phyloP scores from a whole-genome alignment of 2,888 invertebrate genomes.

The Lasioglossum villosulum region DNA sequence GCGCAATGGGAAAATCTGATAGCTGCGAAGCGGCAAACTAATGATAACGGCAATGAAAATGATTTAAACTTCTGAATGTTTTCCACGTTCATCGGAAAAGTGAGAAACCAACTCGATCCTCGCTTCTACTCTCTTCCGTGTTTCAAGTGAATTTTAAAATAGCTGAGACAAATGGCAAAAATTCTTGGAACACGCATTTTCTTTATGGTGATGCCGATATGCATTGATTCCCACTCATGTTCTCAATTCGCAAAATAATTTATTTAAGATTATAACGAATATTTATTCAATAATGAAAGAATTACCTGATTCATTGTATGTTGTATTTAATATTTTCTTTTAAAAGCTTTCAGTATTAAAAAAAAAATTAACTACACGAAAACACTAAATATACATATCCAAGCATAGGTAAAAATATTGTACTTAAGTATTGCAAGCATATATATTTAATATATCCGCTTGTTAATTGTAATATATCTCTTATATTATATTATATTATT shows the following conservation, averaged over 20 bases:
- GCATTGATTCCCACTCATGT: constrained; percentile 34
- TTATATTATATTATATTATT: constrained; percentile 26
- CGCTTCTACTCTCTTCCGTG: constrained; percentile 30
- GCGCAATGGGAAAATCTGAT: constrained; percentile 94
- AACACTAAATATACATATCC: constrained; percentile 26
- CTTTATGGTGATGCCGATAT: constrained; percentile 15
- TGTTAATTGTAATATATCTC: constrained; percentile 53
- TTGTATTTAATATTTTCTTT: constrained; percentile 45
- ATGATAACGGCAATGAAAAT: constrained; percentile 76
- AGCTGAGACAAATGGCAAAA: constrained; percentile 10
- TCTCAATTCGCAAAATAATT: constrained; percentile 39
- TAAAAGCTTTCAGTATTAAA: constrained; percentile 62
- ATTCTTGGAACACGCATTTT: constrained; percentile 21
- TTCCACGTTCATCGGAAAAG: constrained; percentile 13
- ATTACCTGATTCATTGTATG: constrained; percentile 49
- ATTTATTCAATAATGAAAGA: constrained; percentile 54
- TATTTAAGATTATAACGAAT: constrained; percentile 50
- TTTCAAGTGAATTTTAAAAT: background rate
- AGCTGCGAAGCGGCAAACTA: constrained; percentile 77
- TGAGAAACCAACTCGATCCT: constrained; percentile 31
- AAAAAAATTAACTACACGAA: constrained; percentile 29
- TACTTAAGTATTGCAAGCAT: constrained; percentile 41
- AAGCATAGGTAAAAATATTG: constrained; percentile 30
- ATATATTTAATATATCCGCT: constrained; percentile 41
- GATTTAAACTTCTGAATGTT: constrained; percentile 68